A percentile compares a stretch with the other conserved stretches of the same genome.
Conservation (phyloP, 2,888 invertebrate genomes). For the Microdon myrmicae region DNA sequence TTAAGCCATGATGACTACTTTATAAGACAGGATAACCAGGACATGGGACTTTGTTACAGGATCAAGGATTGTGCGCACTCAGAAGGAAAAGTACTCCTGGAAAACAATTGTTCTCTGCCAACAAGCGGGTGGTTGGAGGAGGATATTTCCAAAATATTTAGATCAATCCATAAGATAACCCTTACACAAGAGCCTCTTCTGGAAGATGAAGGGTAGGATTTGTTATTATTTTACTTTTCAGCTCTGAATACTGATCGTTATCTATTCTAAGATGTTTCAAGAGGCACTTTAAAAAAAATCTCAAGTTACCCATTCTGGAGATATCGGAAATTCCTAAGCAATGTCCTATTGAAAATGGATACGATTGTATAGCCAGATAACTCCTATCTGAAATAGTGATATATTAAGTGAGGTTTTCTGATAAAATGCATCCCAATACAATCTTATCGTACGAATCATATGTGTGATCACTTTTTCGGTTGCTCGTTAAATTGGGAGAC, state of each 20-base stretch:
- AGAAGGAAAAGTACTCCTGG: conserved; percentile 9
- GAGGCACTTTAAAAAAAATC: conserved; percentile 18
- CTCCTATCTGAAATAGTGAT: no score
- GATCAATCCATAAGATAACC: conserved; percentile 53
- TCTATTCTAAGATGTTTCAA: conserved; percentile 6
- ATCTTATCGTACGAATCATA: no score
- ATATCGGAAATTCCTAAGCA: no score
- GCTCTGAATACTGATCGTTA: conserved; percentile 24
- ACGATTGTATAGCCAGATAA: no score
- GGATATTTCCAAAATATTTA: conserved; percentile 55
- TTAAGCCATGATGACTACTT: conserved; percentile 26
- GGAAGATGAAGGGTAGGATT: conserved; percentile 35
- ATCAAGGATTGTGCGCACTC: conserved; percentile 32
- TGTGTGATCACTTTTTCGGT: no score
- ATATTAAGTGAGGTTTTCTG: no score
- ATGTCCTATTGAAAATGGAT: no score
- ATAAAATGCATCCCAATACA: no score
- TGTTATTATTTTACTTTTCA: conserved; percentile 25
- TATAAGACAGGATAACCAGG: conserved; percentile 46
- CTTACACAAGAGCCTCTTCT: conserved; percentile 25
- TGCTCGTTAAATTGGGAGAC: no score
- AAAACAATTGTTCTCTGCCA: conserved; percentile 38
- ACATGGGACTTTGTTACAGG: no score
- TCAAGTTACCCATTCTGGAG: conserved; percentile 44
- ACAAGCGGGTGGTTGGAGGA: conserved; percentile 26